These are phyloP conservation scores for Stenoptilia bipunctidactyla DNA, from an alignment of 2,888 invertebrate genomes.

Conservation along the genomic window DNA sequence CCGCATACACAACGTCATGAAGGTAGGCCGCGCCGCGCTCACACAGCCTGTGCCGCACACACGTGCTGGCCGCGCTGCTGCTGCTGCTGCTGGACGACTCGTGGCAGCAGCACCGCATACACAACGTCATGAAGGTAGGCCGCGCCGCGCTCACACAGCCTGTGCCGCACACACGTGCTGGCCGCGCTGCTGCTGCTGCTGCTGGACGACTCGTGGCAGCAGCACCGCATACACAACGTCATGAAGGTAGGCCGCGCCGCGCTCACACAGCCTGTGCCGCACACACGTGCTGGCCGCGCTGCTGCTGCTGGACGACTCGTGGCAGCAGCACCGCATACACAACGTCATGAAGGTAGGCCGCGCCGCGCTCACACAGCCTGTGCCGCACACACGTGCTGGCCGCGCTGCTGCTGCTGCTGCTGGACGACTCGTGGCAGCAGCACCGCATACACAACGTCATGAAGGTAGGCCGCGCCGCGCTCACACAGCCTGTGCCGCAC, in stretches of 20 bases:
- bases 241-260: too few relatives aligned
- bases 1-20: too few relatives aligned
- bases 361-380: too few relatives aligned
- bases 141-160: conserved; percentile 88
- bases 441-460: conserved; percentile 94
- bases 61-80: too few relatives aligned
- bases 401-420: conserved; percentile 84
- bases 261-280: conserved; percentile 93
- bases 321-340: conserved; percentile 95
- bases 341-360: conserved; percentile 85
- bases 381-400: conserved; percentile 93
- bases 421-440: conserved; percentile 97
- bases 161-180: conserved; percentile 97
- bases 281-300: conserved; percentile 90
- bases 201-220: conserved; percentile 93
- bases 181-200: conserved; percentile 93
- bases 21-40: too few relatives aligned
- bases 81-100: too few relatives aligned
- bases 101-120: too few relatives aligned
- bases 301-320: conserved; percentile 92
- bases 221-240: conserved; percentile 92
- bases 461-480: conserved; percentile 76
- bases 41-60: too few relatives aligned
- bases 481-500: too few relatives aligned
- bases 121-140: too few relatives aligned